Conservation (phyloP, 2,888 invertebrate species). For the Tetramorium bicarinatum region DNA sequence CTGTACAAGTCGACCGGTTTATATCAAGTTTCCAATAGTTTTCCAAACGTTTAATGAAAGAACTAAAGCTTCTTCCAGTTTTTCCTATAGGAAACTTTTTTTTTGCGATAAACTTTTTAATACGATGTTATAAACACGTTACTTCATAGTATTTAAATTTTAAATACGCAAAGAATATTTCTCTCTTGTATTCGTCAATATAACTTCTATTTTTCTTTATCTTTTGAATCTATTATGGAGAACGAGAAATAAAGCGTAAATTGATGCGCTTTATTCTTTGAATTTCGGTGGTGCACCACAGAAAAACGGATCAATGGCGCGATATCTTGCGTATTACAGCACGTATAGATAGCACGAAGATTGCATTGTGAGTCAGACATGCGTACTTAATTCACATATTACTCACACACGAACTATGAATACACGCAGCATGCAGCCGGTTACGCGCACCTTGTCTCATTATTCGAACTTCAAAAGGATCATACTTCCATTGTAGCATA, state of each 20-base stretch:
- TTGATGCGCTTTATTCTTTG: background rate
- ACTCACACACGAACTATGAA: slow-evolving; percentile 35
- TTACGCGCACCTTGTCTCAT: slow-evolving; percentile 48
- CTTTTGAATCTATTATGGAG: background rate
- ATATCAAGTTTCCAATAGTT: background rate
- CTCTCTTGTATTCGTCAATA: background rate
- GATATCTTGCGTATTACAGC: slow-evolving; percentile 35
- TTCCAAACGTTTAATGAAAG: background rate
- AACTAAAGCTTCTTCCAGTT: background rate
- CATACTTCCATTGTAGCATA: slow-evolving; percentile 38
- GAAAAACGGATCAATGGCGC: slow-evolving; percentile 30
- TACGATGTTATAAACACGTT: background rate
- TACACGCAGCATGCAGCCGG: slow-evolving; percentile 9
- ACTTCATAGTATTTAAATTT: background rate
- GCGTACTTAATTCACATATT: slow-evolving; percentile 56
- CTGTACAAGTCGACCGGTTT: background rate
- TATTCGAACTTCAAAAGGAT: slow-evolving; percentile 55
- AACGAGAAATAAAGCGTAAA: background rate
- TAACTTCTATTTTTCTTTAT: background rate
- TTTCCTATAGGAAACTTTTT: background rate
- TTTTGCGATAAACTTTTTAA: slow-evolving; percentile 5
- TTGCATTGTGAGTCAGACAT: slow-evolving; percentile 51
- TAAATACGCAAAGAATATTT: background rate
- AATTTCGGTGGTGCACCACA: slow-evolving; percentile 20
- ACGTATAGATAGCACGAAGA: slow-evolving; percentile 40